Base-by-base conservation (phyloP, 2,888 invertebrate genomes). In the Nyleta sp. region DNA sequence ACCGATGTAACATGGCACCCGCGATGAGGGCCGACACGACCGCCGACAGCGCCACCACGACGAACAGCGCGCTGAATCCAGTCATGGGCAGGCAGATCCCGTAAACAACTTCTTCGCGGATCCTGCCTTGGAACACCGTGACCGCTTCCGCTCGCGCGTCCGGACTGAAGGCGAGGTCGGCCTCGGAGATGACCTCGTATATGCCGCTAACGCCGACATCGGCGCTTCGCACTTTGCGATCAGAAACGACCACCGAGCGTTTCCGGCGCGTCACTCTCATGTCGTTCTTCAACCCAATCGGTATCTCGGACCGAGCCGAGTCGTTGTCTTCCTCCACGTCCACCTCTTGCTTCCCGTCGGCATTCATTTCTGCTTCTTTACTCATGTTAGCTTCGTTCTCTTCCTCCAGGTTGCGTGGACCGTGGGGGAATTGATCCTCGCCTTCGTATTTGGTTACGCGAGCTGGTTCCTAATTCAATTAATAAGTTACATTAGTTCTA, bases 41-140 rank as follows among this genome's bases (percentile, higher is more conserved):
- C 0, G 97, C 96, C 0, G 96, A 96, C 8, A 96, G 94, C 0
- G 97, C 96, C 0, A 97, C 96, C 11, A 97, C 93, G 59, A 97
- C 96, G 91, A 97, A 97, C 13, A 97, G 92, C 3, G 96, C 95
- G 83, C 97, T 97, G 89, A 97, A 97, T 22, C 96, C 96, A 0
- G 96, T 95, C 20, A 97, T 95, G 0, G 97, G 97, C 93, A 97
- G 94, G 86, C 97, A 97, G 59, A 97, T 96, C 28, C 97, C 97
- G 89, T 97, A 97, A 6, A 97, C 96, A 0, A 96, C 96, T 91
- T 97, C 97, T 89, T 97, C 97, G 52, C 95, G 93, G 86, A 96
- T 97, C 87, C 96, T 93, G 59, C 97, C 96, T 95, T 96, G 96
- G 90, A 96, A 96, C 0, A 97, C 96, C 2, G 96, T 96, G 0